Evolutionary conservation across 2,888 invertebrate genomes (phyloP), one percentile per base, ranked within the genome.

Genomic region (Cartodere bifasciata): DNA sequence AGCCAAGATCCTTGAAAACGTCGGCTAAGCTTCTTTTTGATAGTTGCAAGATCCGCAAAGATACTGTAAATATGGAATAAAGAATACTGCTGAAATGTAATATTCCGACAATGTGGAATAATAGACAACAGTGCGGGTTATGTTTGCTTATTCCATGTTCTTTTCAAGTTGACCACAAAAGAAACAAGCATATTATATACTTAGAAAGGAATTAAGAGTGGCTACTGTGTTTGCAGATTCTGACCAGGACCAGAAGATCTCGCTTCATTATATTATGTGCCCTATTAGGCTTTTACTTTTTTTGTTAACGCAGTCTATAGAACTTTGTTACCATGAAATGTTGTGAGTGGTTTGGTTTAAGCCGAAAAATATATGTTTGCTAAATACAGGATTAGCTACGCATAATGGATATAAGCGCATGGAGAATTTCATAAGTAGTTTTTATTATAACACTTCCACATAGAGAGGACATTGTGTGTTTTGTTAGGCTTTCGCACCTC

Each of bases 61-160:
- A 55, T 55, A 55, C 52, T 54, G 54, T 55, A 55, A 55, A 55
- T 54, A 54, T 48, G 40, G 38, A 46, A 50, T 48, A 51, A 54
- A 41, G 41, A 47, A 53, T 50, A 47, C 47, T 48, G 45, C 53
- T 54, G 53, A 52, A 52, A 55, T 45, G 48, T 44, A 52, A 53
- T 53, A 49, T 48, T 50, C 53, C 48, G 52, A 47, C 49, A 43
- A 39, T 35, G 32, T 37, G 31, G 39, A 37, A 44, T 41, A 42
- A 35, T 38, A 40, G n/a, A n/a, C n/a, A n/a, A n/a, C n/a, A n/a
- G n/a, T n/a, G n/a, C n/a, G 39, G 43, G 45, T 45, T 47, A 43
- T 47, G 43, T 48, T 44, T 44, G 41, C 40, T n/a, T 39, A 44
- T 46, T 44, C 41, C 37, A 25, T 43, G 52, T 49, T 49, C 53